Base-by-base conservation (phyloP, 2,113 vertebrate species). In the Elgaria multicarinata region DNA sequence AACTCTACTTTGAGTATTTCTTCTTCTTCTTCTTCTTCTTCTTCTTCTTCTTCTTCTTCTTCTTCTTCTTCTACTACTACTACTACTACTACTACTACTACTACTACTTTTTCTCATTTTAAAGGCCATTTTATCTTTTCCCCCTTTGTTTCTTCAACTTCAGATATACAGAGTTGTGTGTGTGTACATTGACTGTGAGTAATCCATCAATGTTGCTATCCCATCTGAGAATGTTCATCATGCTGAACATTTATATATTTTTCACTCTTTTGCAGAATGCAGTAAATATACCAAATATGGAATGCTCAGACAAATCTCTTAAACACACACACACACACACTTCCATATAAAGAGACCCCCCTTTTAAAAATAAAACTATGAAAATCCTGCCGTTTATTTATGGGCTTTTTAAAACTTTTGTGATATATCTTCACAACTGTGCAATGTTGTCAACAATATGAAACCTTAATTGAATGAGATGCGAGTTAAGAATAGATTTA, bases 391-490 rank as follows among this genome's bases (percentile, higher is more conserved):
- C 14, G 88, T 92, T 96, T 96, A 96, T 97, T 97, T 97, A 95
- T 96, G 74, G 85, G 87, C 93, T 90, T 87, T 83, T 39, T 85
- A 88, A 44, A 91, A 90, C 90, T 93, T 90, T 89, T 85, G 90
- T 87, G 62, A 14, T 89, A 2, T 62, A 91, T 94, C 89, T 83
- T 89, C 69, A 44, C 85, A 86, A 85, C 33, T 26, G 87, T 74
- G 14, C 87, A 31, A 44, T 92, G 94, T 94, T 94, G 76, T 93
- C 93, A 88, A 50, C 55, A 77, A 81, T 86, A 94, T 82, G 92
- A 93, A 93, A 93, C 42, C 91, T 95, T 95, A 95, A 96, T 95
- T 94, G 95, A 96, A 96, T 95, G 90, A 93, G 93, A 95, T 94
- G 92, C 89, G 90, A 92, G 80, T 94, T 93, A 92, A 93, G 95